These are phyloP conservation scores for Merops nubicus DNA, from an alignment of 2,113 vertebrate genomes.

Conservation along the genomic window DNA sequence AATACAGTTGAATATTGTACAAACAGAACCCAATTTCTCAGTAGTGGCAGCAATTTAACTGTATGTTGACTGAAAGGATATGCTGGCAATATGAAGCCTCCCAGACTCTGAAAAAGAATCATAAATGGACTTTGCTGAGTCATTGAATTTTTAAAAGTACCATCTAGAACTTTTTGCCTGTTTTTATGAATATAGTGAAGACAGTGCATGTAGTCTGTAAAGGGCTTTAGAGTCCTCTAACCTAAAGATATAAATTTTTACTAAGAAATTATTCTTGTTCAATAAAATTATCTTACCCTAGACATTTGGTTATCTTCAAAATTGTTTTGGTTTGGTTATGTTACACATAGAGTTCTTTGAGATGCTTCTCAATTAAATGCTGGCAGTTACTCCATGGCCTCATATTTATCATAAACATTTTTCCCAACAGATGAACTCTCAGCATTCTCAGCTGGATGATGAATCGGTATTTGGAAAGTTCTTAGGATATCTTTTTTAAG, in stretches of 20 bases:
- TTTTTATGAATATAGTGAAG: not conserved
- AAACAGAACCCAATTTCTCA: slow-evolving; percentile 47
- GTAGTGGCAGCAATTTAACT: not conserved
- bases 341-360: not conserved
- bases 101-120: not conserved
- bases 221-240: not conserved
- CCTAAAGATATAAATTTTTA: not conserved
- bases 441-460: not conserved
- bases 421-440: not conserved
- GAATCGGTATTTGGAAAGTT: not conserved
- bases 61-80: not conserved
- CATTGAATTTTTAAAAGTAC: not conserved
- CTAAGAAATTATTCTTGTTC: not conserved
- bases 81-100: not conserved
- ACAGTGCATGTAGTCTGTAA: not conserved
- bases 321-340: not conserved
- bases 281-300: not conserved
- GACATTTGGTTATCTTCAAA: not conserved
- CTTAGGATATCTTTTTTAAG: not conserved
- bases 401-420: not conserved
- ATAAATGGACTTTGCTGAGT: not conserved
- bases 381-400: not conserved
- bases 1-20: slow-evolving; percentile 45
- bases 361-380: not conserved
- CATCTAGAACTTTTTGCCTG: not conserved